These are phyloP conservation scores for Zeugodacus cucurbitae DNA, from an alignment of 1,140 invertebrate species.

Conservation along the genomic window DNA sequence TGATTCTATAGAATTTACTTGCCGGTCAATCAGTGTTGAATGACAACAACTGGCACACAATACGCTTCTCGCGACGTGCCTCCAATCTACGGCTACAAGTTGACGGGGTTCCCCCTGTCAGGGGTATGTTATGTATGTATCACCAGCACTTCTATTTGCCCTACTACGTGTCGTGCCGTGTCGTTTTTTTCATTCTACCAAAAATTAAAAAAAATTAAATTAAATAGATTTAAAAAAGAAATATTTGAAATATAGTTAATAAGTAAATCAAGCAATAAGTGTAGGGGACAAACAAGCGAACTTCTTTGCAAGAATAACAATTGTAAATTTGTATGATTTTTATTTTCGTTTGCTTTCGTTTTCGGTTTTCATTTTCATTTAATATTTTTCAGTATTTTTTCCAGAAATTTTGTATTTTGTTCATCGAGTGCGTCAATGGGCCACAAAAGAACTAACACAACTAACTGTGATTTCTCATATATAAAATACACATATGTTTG, in stretches of 20 bases:
- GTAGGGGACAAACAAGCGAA: not conserved
- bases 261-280: not conserved
- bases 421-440: constrained; percentile 7
- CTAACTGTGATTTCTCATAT: not conserved
- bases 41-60: constrained; percentile 95
- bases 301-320: constrained; percentile 13
- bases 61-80: constrained; percentile 85
- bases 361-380: not conserved
- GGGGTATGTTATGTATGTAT: constrained; percentile 83
- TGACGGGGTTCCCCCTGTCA: constrained; percentile 82
- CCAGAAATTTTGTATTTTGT: constrained; percentile 10
- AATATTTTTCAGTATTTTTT: not conserved
- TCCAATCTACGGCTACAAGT: constrained; percentile 85
- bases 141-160: constrained; percentile 70
- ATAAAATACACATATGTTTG: not conserved
- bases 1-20: constrained; percentile 75
- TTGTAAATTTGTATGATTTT: not conserved
- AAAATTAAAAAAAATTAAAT: constrained; percentile 43
- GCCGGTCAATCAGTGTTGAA: constrained; percentile 84
- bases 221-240: constrained; percentile 46
- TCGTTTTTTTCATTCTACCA: constrained; percentile 60
- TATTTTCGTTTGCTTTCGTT: not conserved
- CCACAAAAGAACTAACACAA: not conserved
- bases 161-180: constrained; percentile 67
- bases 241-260: constrained; percentile 43